Evolutionary conservation across 2,113 vertebrate genomes (phyloP).

Genomic region (Ptilonorhynchus violaceus): DNA sequence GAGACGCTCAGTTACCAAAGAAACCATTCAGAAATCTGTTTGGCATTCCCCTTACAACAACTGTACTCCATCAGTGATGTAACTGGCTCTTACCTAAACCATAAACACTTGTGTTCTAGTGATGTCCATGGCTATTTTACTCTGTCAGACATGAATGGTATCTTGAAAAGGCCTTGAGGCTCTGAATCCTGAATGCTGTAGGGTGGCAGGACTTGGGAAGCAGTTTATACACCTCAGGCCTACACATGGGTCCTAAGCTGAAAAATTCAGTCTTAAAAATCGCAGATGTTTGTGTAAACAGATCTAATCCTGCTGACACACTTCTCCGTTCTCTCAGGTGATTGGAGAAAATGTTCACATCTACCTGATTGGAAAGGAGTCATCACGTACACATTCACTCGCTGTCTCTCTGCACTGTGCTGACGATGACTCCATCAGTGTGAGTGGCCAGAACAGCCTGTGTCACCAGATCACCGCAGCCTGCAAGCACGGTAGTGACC

Average conservation of each 20-base stretch:
- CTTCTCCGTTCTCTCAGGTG: slow-evolving; percentile 74
- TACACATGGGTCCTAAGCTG: background rate
- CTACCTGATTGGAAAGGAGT: slow-evolving; percentile 96
- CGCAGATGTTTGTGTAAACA: background rate
- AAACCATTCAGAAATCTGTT: background rate
- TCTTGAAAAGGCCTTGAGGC: background rate
- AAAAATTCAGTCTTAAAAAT: background rate
- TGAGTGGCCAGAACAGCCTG: slow-evolving; percentile 95
- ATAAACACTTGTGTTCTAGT: background rate
- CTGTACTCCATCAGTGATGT: background rate
- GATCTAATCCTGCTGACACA: background rate
- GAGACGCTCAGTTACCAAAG: background rate
- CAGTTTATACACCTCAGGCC: background rate
- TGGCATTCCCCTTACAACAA: background rate
- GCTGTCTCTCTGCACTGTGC: slow-evolving; percentile 94
- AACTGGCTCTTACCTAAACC: background rate
- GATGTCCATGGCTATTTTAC: background rate
- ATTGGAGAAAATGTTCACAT: slow-evolving; percentile 98
- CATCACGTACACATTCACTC: slow-evolving; percentile 90
- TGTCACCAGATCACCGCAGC: slow-evolving; percentile 98
- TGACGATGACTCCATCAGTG: slow-evolving; percentile 90
- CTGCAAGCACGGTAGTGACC: slow-evolving; percentile 93
- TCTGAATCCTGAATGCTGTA: background rate
- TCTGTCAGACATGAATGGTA: background rate
- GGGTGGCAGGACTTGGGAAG: background rate